A percentile compares a stretch with the other conserved stretches of the same genome.
phyloP scores from a whole-genome alignment of 1,140 invertebrate genomes.

The Drosophila auraria region DNA sequence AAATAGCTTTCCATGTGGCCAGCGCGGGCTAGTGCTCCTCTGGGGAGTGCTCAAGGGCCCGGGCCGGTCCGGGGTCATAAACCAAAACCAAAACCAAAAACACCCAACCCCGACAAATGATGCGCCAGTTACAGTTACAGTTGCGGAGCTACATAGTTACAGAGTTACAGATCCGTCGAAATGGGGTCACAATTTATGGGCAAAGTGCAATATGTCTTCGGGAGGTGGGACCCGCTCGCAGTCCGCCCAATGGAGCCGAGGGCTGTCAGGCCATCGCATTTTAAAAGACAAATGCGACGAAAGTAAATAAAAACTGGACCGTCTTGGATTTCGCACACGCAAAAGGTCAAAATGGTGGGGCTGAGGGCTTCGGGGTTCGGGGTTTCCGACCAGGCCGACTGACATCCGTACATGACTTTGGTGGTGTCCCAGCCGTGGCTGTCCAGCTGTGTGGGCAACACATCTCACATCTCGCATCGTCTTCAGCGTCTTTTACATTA shows the following conservation, averaged over 20 bases:
- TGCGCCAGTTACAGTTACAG: slow-evolving; percentile 66
- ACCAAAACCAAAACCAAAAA: slow-evolving; percentile 28
- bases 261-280: slow-evolving; percentile 65
- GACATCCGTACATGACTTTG: slow-evolving; percentile 39
- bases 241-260: slow-evolving; percentile 62
- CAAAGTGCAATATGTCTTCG: slow-evolving; percentile 70
- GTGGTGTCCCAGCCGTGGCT: slow-evolving; percentile 22
- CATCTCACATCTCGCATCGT: slow-evolving; percentile 30
- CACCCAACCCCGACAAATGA: slow-evolving; percentile 43
- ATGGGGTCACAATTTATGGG: slow-evolving; percentile 64
- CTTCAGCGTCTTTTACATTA: slow-evolving; percentile 68
- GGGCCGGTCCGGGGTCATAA: slow-evolving; percentile 57
- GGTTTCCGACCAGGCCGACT: slow-evolving; percentile 25
- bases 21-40: slow-evolving; percentile 19
- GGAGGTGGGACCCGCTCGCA: slow-evolving; percentile 6
- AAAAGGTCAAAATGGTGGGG: slow-evolving; percentile 43
- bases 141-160: slow-evolving; percentile 16
- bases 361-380: background rate
- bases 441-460: slow-evolving; percentile 57
- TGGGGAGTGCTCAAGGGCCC: slow-evolving; percentile 64
- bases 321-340: slow-evolving; percentile 57
- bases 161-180: slow-evolving; percentile 47
- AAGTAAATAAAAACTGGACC: slow-evolving; percentile 80
- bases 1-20: slow-evolving; percentile 58
- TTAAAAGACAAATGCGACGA: slow-evolving; percentile 70